Conservation (phyloP, 2,113 vertebrate species). For the Artemisiospiza belli region DNA sequence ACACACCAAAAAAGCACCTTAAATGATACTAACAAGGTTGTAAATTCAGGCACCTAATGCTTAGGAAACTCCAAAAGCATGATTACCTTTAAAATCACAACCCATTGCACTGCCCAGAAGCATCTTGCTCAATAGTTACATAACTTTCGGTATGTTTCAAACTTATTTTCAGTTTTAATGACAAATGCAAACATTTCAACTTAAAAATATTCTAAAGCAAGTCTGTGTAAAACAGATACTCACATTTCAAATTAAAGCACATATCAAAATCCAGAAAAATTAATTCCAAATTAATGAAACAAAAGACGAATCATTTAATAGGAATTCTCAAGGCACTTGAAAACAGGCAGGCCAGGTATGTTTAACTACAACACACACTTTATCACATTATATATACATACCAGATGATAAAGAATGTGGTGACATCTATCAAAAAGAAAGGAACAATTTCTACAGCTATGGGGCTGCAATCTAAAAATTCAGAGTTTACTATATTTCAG, state of each 20-base stretch:
- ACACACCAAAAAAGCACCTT: background rate
- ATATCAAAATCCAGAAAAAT: background rate
- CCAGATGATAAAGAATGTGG: background rate
- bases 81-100: background rate
- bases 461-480: background rate
- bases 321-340: background rate
- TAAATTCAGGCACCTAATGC: background rate
- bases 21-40: background rate
- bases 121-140: background rate
- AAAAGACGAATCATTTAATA: background rate
- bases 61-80: background rate
- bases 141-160: background rate
- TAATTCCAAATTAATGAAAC: background rate
- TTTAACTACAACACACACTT: background rate
- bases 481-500: background rate
- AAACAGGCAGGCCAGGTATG: background rate
- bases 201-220: background rate
- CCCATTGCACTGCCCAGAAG: background rate
- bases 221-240: background rate
- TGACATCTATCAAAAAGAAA: conserved; percentile 5
- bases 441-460: background rate
- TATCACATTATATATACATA: background rate
- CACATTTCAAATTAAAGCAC: background rate
- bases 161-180: background rate
- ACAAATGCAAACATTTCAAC: background rate